phyloP scores from a whole-genome alignment of 2,888 invertebrate genomes.

The Gordius sp. region DNA sequence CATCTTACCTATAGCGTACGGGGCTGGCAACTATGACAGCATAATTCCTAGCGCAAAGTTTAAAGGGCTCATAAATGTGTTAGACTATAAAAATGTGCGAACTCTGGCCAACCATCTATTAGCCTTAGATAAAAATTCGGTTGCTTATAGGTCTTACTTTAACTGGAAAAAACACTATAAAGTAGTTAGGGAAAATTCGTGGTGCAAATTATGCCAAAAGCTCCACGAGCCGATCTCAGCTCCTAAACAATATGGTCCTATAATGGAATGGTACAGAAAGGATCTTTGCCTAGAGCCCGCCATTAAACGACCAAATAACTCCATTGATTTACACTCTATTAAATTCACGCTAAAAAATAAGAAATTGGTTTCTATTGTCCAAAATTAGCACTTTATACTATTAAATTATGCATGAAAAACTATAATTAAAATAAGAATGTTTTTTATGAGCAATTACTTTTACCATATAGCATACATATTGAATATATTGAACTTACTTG shows the following conservation, averaged over 20 bases:
- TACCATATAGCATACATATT: too few species aligned
- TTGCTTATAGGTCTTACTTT: neutral
- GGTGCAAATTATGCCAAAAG: neutral
- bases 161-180: neutral
- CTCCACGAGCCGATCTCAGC: neutral
- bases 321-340: neutral
- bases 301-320: neutral
- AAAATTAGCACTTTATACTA: too few species aligned
- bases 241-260: neutral
- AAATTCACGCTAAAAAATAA: neutral
- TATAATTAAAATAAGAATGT: too few species aligned
- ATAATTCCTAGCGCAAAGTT: neutral
- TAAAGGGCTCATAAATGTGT: neutral
- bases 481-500: too few species aligned
- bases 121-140: neutral
- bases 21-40: neutral
- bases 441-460: too few species aligned
- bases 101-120: neutral
- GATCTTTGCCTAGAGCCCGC: neutral
- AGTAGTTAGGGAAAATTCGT: neutral
- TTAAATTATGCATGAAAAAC: too few species aligned
- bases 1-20: neutral
- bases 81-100: neutral
- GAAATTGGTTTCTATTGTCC: too few species aligned
- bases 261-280: neutral